Evolutionary conservation across 1,140 invertebrate species (phyloP), one percentile per base, ranked within the genome.

Genomic region (Drosophila pseudoobscura): DNA sequence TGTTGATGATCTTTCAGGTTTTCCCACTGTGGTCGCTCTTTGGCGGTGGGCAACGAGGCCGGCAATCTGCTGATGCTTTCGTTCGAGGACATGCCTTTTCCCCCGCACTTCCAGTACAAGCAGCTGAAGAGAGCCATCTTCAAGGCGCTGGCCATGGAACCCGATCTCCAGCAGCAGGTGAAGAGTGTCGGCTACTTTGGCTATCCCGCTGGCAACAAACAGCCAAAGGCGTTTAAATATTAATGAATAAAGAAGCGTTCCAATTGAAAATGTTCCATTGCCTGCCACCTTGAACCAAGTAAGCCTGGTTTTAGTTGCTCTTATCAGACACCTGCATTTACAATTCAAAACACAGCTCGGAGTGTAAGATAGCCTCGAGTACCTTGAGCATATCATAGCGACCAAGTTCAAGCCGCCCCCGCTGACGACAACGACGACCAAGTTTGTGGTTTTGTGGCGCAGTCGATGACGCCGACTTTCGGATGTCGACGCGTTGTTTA

Each of bases 71-170:
- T 95, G 62, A 93, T 96, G 17, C 94, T 94, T 70, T 93, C 94
- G 68, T 92, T 96, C 7, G 93, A 94, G 73, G 94, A 95, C 49
- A 95, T 96, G 91, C 94, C 95, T 0, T 94, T 95, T 75, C 92
- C 94, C 0, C 93, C 95, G 2, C 95, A 93, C 75, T 94, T 95
- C 75, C 94, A 95, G 80, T 92, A 92, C 41, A 90, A 93, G 45
- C 90, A 94, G 53, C 90, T 96, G 1, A 91, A 94, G 15, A 91
- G 93, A 2, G 92, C 94, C 5, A 92, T 96, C 1, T 92, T 93
- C 59, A 94, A 93, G 59, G 93, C 93, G 1, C 82, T 96, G 8
- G 90, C 93, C n/a, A 94, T 94, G 8, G 93, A 94, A 62, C 94
- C 94, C 0, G 91, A 93, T 15, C 66, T 96, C 11, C 77, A 94